Conservation (phyloP, 2,888 invertebrate species). For the Morpho deidamia region DNA sequence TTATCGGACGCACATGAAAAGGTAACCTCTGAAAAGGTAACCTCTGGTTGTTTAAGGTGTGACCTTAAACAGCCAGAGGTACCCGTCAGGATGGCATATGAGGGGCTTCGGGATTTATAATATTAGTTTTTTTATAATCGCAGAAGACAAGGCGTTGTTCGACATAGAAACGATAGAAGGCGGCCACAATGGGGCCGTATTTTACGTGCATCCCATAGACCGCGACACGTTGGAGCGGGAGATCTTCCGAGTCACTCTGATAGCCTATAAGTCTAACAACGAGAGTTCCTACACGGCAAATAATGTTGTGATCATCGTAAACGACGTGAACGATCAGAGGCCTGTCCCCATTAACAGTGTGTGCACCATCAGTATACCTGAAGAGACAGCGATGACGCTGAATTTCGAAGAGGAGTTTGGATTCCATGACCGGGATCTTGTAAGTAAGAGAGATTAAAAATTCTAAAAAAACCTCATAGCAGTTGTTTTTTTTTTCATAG, state of each 20-base stretch:
- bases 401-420: constrained; percentile 64
- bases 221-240: constrained; percentile 64
- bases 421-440: constrained; percentile 76
- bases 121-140: not conserved
- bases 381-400: constrained; percentile 72
- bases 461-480: too few species aligned
- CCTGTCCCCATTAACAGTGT: constrained; percentile 68
- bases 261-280: constrained; percentile 65
- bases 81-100: too few species aligned
- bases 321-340: constrained; percentile 82
- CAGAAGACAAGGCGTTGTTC: constrained; percentile 50
- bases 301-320: constrained; percentile 63
- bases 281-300: constrained; percentile 43
- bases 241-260: constrained; percentile 60
- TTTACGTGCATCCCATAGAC: constrained; percentile 60
- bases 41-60: too few species aligned
- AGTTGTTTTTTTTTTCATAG: too few species aligned
- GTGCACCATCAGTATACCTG: constrained; percentile 59
- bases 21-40: too few species aligned
- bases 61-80: too few species aligned
- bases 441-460: constrained; percentile 34
- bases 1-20: too few species aligned
- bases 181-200: constrained; percentile 46
- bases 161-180: constrained; percentile 46
- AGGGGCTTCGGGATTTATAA: too few species aligned